Conservation (phyloP, 2,888 invertebrate genomes). For the Mesorhabditis spiculigera region DNA sequence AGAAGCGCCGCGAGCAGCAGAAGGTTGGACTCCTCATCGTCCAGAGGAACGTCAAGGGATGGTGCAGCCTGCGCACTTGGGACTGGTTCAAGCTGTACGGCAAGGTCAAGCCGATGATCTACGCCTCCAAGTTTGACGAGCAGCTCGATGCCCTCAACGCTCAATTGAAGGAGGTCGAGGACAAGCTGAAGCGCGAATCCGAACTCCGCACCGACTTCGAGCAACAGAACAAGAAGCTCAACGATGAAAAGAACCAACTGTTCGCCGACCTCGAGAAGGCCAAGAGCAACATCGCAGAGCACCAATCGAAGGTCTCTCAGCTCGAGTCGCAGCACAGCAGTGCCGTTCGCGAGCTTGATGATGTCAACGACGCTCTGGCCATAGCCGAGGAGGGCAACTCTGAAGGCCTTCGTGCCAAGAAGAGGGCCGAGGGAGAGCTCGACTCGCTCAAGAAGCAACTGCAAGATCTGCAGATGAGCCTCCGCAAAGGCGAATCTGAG, state of each 20-base stretch:
- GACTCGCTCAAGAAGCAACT: constrained; percentile 51
- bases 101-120: constrained; percentile 49
- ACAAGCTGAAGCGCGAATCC: constrained; percentile 94
- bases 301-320: constrained; percentile 48
- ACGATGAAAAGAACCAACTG: constrained; percentile 64
- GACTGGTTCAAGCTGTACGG: constrained; percentile 69
- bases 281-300: constrained; percentile 44
- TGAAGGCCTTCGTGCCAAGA: constrained; percentile 46
- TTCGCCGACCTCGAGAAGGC: constrained; percentile 62
- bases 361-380: constrained; percentile 92
- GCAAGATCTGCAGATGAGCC: constrained; percentile 47
- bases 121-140: constrained; percentile 45
- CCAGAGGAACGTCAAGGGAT: constrained; percentile 53
- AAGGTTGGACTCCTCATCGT: constrained; percentile 42
- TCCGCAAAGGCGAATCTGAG: constrained; percentile 53
- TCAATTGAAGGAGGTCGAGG: constrained; percentile 91
- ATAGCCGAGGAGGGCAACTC: constrained; percentile 61
- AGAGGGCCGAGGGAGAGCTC: constrained; percentile 49
- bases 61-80: constrained; percentile 54
- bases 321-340: constrained; percentile 61
- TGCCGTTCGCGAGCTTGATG: constrained; percentile 84
- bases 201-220: constrained; percentile 94
- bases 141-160: constrained; percentile 74
- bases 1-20: constrained; percentile 38
- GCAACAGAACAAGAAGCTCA: constrained; percentile 84